Evolutionary conservation across 2,797 vertebrate species (phyloP).

Genomic region (Novumbra hubbsi): DNA sequence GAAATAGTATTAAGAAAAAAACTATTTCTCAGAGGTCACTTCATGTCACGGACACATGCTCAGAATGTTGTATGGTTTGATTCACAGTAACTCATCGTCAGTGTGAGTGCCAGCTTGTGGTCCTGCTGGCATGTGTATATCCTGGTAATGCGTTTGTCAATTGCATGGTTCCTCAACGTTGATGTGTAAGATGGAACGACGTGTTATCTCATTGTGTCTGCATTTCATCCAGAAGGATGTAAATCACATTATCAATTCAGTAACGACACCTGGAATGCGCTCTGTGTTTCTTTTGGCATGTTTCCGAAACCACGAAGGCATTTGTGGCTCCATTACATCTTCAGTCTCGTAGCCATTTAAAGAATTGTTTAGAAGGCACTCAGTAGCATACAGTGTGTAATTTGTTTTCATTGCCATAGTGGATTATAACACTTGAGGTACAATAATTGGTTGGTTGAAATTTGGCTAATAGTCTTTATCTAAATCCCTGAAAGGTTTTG

Average conservation of each 20-base stretch:
- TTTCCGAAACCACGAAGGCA: neutral
- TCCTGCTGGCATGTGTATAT: neutral
- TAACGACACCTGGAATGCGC: neutral
- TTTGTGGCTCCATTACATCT: neutral
- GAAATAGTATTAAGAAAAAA: neutral
- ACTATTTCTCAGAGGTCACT: neutral
- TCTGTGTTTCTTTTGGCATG: neutral
- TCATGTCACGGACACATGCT: neutral
- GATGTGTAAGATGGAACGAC: neutral
- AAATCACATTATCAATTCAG: neutral
- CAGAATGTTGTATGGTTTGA: neutral
- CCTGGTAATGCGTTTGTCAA: neutral
- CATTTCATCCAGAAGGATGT: neutral
- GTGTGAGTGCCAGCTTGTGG: neutral
- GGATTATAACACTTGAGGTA: constrained; percentile 14
- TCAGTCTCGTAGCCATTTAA: neutral
- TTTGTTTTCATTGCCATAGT: constrained; percentile 15
- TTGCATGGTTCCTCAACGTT: neutral
- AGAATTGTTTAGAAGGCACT: neutral
- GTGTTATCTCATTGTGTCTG: neutral
- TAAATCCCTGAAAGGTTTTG: constrained; percentile 10
- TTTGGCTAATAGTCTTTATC: neutral
- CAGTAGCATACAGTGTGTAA: constrained; percentile 5
- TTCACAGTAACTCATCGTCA: neutral
- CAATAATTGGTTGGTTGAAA: constrained; percentile 9